Evolutionary conservation across 92 coral and sea anemone species (phyloP).

Genomic region (Chrysogorgia sp.): DNA sequence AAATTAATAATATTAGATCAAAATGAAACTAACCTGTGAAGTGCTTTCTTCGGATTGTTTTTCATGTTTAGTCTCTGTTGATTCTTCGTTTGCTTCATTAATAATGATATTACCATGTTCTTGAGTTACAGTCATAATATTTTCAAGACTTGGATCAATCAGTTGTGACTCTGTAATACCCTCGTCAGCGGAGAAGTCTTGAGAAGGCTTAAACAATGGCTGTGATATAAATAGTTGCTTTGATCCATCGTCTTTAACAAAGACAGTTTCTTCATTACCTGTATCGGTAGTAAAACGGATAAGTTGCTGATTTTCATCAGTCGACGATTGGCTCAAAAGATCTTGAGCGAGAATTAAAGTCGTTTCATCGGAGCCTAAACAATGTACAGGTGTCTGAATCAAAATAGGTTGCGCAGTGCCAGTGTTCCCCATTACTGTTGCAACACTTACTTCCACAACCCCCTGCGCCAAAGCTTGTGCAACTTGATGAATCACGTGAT

Average conservation of each 20-base stretch:
- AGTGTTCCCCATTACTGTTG: slow-evolving; percentile 15
- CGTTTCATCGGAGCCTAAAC: slow-evolving; percentile 10
- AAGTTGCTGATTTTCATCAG: slow-evolving; percentile 1
- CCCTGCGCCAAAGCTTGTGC: slow-evolving; percentile 24
- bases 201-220: background rate
- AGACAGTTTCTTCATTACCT: background rate
- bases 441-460: slow-evolving; percentile 17
- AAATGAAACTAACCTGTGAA: background rate
- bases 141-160: background rate
- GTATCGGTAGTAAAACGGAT: slow-evolving; percentile 3
- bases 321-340: background rate
- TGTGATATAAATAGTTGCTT: slow-evolving; percentile 21
- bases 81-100: background rate
- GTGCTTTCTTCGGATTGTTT: background rate
- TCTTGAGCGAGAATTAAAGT: slow-evolving; percentile 33
- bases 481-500: slow-evolving; percentile 17
- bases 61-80: background rate
- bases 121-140: background rate
- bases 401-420: slow-evolving; percentile 12
- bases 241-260: background rate
- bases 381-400: slow-evolving; percentile 12
- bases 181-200: background rate
- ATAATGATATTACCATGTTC: background rate
- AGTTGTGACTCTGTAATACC: background rate
- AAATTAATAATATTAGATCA: background rate